Percentiles rank a stretch among this genome's conserved stretches.
phyloP scores from a whole-genome alignment of 2,113 vertebrate genomes.

The Silurus asotus region DNA sequence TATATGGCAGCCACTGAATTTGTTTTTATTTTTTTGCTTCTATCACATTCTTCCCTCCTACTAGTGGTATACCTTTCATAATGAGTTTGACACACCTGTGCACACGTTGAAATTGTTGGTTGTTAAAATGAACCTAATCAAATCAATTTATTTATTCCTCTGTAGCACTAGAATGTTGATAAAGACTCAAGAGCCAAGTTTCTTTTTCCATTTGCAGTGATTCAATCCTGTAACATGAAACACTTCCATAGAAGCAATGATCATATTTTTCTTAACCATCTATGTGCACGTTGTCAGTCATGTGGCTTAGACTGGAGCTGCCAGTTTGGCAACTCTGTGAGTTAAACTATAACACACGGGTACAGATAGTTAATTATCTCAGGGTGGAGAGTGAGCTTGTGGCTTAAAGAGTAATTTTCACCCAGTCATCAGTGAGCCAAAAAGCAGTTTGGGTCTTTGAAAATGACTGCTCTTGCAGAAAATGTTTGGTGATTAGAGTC shows the following conservation, averaged over 20 bases:
- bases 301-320: slow-evolving; percentile 34
- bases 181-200: neutral
- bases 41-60: neutral
- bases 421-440: slow-evolving; percentile 34
- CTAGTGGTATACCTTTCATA: neutral
- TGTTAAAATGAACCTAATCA: neutral
- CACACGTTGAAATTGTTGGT: neutral
- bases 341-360: slow-evolving; percentile 37
- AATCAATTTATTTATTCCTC: neutral
- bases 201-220: neutral
- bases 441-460: slow-evolving; percentile 21
- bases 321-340: slow-evolving; percentile 39
- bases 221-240: neutral
- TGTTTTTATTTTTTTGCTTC: neutral
- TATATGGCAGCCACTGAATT: neutral
- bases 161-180: neutral
- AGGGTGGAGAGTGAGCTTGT: slow-evolving; percentile 50
- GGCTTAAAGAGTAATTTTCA: slow-evolving; percentile 45
- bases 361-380: slow-evolving; percentile 48
- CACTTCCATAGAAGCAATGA: neutral
- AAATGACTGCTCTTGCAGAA: slow-evolving; percentile 37
- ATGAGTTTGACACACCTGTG: neutral
- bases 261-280: neutral
- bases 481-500: slow-evolving; percentile 5
- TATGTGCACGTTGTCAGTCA: slow-evolving; percentile 20